Base-by-base conservation (phyloP, 1,140 invertebrate species). In the Bombus fervidus region DNA sequence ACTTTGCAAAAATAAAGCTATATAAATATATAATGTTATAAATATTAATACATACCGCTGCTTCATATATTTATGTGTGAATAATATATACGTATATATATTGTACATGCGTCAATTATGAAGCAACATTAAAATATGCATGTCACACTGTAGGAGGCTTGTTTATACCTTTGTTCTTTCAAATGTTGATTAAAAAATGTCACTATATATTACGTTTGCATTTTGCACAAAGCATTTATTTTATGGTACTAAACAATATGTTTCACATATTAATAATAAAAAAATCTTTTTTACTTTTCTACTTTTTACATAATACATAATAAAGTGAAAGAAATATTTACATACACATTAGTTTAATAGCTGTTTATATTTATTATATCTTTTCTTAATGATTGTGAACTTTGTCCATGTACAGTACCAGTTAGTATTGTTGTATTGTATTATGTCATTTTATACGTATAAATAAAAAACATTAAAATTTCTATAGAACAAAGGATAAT, bases 111-210 rank as follows among this genome's bases (percentile, higher is more conserved):
- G n/a, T 31, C 31, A 86, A 53, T 59, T 76, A 53, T 71, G 25
- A 71, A 77, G 59, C 43, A 81, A 34, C 43, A 81, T 72, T 69
- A 39, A 57, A 75, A 80, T 83, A 81, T 86, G 75, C 84, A 81
- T 39, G 82, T 73, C 69, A 68, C 72, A 76, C 73, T 77, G 83
- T 92, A 90, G 72, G 66, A 86, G 87, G 83, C 81, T 91, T 66
- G 78, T 79, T 87, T 92, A 87, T 89, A 86, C 85, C 80, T 92
- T 91, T 91, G 85, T 91, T 89, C 81, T 91, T 80, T 83, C 53
- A 77, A 72, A 41, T 78, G 13, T 83, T 41, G 5, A 64, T 86
- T 53, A 53, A 37, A 81, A 75, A 13, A 28, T 74, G 9, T 66
- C 73, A 76, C 34, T 76, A 39, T 87, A 76, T 34, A 62, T 79